Conservation (phyloP, 2,888 invertebrate species). For the Sipha maydis region DNA sequence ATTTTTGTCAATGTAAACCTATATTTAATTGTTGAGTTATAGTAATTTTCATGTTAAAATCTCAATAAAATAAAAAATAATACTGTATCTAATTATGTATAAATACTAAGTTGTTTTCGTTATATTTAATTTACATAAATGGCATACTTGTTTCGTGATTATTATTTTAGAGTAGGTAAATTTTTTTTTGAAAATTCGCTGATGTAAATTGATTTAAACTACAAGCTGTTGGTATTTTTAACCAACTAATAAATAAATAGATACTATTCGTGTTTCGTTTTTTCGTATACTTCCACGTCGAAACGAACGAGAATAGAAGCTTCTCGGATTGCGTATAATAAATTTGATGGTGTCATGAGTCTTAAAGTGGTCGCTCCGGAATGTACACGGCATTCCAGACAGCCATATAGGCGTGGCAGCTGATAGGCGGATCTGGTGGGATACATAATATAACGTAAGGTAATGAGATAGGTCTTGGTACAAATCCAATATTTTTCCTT, state of each 20-base stretch:
- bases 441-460: constrained; percentile 9
- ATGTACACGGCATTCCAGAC: constrained; percentile 37
- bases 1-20: too few species aligned
- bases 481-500: constrained; percentile 33
- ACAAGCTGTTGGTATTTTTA: background rate
- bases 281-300: background rate
- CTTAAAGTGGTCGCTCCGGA: constrained; percentile 50
- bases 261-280: background rate
- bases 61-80: too few species aligned
- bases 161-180: background rate
- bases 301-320: background rate
- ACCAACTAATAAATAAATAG: background rate
- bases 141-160: background rate
- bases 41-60: too few species aligned
- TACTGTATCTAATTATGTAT: too few species aligned
- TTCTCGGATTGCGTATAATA: constrained; percentile 18
- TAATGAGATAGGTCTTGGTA: constrained; percentile 45
- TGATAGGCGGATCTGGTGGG: constrained; percentile 35
- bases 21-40: too few species aligned
- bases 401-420: constrained; percentile 42
- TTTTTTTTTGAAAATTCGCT: background rate
- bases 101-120: background rate
- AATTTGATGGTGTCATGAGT: constrained; percentile 49
- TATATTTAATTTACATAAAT: background rate
- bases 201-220: background rate